Percentiles rank a stretch among this genome's conserved stretches.
phyloP scores from a whole-genome alignment of 2,888 invertebrate species.

The Clivina fossor region DNA sequence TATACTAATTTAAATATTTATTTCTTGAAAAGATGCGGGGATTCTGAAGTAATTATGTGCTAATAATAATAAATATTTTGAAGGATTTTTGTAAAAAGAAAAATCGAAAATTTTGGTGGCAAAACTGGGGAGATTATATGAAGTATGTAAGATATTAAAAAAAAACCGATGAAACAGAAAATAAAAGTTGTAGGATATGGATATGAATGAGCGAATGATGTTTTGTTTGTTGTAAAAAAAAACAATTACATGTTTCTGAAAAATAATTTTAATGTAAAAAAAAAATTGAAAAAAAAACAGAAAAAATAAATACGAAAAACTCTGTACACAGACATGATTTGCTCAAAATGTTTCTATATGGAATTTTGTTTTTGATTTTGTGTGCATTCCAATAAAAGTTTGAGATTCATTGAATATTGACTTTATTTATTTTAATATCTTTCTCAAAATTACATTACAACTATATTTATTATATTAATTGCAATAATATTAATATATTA shows the following conservation, averaged over 20 bases:
- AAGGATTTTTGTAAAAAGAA: no score
- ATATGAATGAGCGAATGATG: conserved; percentile 14
- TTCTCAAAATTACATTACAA: neutral
- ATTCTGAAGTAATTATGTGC: no score
- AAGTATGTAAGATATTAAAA: no score
- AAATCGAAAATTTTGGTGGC: no score
- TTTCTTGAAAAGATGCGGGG: no score
- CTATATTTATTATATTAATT: neutral
- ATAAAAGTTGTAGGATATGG: conserved; percentile 17
- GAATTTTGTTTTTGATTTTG: conserved; percentile 31
- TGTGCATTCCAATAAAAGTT: conserved; percentile 34
- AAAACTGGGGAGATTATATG: no score
- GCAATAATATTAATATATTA: no score
- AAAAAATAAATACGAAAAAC: conserved; percentile 4
- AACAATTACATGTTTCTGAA: conserved; percentile 23
- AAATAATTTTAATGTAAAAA: conserved; percentile 29
- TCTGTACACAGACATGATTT: conserved; percentile 33
- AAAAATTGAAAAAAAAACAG: no score
- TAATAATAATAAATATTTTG: no score
- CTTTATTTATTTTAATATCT: neutral
- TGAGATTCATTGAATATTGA: conserved; percentile 25
- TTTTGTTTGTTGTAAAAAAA: conserved; percentile 22
- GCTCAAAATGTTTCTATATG: conserved; percentile 34
- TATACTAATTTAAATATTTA: no score
- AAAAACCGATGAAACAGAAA: no score